Conservation (phyloP, 1,140 invertebrate species). For the Bombus fervidus region DNA sequence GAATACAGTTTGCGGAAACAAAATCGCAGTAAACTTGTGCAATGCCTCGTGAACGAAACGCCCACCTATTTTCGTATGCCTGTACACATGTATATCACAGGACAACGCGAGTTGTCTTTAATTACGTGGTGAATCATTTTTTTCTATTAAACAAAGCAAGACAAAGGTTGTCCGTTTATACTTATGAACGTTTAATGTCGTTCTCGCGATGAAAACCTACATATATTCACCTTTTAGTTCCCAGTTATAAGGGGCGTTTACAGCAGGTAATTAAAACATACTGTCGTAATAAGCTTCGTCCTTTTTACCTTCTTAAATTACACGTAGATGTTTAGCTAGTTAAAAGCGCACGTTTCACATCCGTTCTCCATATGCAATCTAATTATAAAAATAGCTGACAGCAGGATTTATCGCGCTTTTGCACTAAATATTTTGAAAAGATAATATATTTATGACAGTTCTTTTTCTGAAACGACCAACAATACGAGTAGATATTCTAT, state of each 20-base stretch:
- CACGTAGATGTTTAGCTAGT: not conserved
- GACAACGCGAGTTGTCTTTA: not conserved
- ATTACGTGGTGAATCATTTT: conserved; percentile 17
- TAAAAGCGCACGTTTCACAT: not conserved
- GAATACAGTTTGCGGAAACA: not conserved
- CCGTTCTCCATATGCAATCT: not conserved
- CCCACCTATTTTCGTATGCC: not conserved
- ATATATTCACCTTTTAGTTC: conserved; percentile 11
- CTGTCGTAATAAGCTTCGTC: conserved; percentile 1
- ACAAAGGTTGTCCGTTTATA: conserved; percentile 38
- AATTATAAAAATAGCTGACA: not conserved
- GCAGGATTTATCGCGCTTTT: no score
- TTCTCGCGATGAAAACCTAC: not conserved
- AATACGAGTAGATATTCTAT: not conserved
- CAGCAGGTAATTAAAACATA: conserved; percentile 35
- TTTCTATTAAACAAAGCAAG: conserved; percentile 23
- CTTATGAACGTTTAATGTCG: conserved; percentile 35
- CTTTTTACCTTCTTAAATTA: conserved; percentile 14
- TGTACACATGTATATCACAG: not conserved
- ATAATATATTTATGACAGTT: not conserved
- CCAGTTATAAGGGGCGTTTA: conserved; percentile 18
- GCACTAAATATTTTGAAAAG: not conserved
- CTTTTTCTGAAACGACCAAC: not conserved
- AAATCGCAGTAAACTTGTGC: not conserved
- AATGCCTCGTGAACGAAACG: not conserved